phyloP scores from a whole-genome alignment of 2,113 vertebrate species.

The Suricata suricatta region DNA sequence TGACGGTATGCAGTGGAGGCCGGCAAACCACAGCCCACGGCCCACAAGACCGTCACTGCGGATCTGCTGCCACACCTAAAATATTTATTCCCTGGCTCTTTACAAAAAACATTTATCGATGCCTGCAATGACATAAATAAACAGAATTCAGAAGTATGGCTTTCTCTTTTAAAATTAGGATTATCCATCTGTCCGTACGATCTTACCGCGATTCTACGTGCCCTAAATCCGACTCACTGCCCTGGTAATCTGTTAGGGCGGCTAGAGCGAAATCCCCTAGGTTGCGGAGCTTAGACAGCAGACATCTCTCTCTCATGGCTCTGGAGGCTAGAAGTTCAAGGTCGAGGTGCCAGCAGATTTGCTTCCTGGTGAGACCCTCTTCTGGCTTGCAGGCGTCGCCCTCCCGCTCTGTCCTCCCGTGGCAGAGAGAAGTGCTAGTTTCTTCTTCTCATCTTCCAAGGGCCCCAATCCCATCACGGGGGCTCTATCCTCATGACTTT shows the following conservation, averaged over 20 bases:
- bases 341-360: not conserved
- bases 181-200: not conserved
- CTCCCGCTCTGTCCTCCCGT: not conserved
- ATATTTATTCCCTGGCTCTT: not conserved
- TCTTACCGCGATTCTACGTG: not conserved
- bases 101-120: not conserved
- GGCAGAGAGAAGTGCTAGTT: not conserved
- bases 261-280: fast-evolving
- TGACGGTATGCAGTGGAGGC: not conserved
- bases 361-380: not conserved
- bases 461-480: no score
- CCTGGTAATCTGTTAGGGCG: fast-evolving
- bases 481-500: not conserved
- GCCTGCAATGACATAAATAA: not conserved
- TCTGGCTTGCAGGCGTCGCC: not conserved
- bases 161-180: conserved; percentile 13
- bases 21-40: not conserved
- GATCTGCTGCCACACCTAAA: not conserved
- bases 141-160: not conserved
- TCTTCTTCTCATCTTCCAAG: not conserved
- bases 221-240: not conserved
- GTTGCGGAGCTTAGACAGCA: not conserved
- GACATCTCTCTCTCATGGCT: not conserved
- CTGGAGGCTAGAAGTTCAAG: not conserved
- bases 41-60: not conserved